Evolutionary conservation across 2,888 invertebrate genomes (phyloP).

Genomic region (Hypolimnas misippus): DNA sequence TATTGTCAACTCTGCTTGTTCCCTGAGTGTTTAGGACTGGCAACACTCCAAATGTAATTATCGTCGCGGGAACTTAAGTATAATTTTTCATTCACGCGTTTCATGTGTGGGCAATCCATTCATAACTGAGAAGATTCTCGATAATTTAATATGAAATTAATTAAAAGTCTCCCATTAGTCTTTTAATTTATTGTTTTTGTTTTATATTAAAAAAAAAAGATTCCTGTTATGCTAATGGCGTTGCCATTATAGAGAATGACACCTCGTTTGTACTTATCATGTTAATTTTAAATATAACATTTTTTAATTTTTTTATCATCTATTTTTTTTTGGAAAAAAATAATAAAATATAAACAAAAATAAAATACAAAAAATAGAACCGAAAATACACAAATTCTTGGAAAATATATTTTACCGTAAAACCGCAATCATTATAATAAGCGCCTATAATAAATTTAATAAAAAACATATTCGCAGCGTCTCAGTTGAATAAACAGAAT

Average conservation of each 20-base stretch:
- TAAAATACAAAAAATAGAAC: no score
- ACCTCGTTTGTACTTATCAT: background rate
- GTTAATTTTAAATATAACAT: background rate
- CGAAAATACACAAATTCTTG: no score
- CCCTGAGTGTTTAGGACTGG: constrained; percentile 51
- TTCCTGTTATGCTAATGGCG: constrained; percentile 34
- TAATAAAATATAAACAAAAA: no score
- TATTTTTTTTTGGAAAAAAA: no score
- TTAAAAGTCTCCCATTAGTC: background rate
- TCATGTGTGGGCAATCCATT: constrained; percentile 46
- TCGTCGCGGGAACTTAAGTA: constrained; percentile 43
- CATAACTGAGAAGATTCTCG: constrained; percentile 44
- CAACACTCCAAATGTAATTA: constrained; percentile 54
- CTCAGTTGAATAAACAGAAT: constrained; percentile 27
- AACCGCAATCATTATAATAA: background rate
- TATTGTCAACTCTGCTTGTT: constrained; percentile 60
- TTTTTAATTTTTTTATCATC: background rate
- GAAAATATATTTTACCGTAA: background rate
- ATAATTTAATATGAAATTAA: constrained; percentile 15
- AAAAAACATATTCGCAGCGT: constrained; percentile 12
- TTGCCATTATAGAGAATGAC: background rate
- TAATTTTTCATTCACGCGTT: constrained; percentile 53
- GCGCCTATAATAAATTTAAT: constrained; percentile 13
- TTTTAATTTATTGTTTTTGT: constrained; percentile 13
- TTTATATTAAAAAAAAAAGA: constrained; percentile 3